A percentile compares a stretch with the other conserved stretches of the same genome.
phyloP scores from a whole-genome alignment of 2,797 vertebrate genomes.

The Lagocephalus sceleratus region DNA sequence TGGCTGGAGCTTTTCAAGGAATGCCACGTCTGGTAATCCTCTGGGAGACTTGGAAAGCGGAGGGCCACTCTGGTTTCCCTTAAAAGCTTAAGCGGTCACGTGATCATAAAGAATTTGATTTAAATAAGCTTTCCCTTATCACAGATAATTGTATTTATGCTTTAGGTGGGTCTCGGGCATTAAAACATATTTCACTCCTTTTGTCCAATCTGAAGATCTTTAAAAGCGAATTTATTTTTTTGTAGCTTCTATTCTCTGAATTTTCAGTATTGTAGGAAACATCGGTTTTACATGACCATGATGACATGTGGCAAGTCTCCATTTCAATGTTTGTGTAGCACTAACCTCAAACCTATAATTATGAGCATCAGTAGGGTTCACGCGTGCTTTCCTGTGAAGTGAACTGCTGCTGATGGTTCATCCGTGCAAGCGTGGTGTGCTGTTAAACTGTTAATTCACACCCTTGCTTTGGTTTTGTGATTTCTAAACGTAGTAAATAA shows the following conservation, averaged over 20 bases:
- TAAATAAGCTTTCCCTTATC: constrained; percentile 23
- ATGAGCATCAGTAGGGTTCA: constrained; percentile 28
- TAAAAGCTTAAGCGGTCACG: constrained; percentile 57
- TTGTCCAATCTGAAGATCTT: too few relatives aligned
- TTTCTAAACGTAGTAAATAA: constrained; percentile 28
- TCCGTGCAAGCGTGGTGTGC: background rate
- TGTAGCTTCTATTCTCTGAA: constrained; percentile 1
- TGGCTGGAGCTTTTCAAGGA: constrained; percentile 36
- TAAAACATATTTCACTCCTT: constrained; percentile 5
- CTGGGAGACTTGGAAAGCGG: constrained; percentile 25
- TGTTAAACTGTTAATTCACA: constrained; percentile 18
- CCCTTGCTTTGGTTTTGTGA: constrained; percentile 17
- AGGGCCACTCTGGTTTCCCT: constrained; percentile 32
- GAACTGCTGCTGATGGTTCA: background rate
- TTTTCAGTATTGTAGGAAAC: too few relatives aligned
- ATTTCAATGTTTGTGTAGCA: too few relatives aligned
- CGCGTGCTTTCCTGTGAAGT: constrained; percentile 13
- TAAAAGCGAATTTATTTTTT: too few relatives aligned
- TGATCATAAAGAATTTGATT: constrained; percentile 50
- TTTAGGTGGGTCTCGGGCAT: constrained; percentile 9
- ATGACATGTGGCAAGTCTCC: too few relatives aligned
- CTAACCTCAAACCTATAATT: constrained; percentile 15
- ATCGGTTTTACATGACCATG: too few relatives aligned
- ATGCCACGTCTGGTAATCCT: constrained; percentile 52
- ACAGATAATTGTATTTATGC: background rate